Evolutionary conservation across 1,140 invertebrate species (phyloP).

Genomic region (Apis laboriosa): DNA sequence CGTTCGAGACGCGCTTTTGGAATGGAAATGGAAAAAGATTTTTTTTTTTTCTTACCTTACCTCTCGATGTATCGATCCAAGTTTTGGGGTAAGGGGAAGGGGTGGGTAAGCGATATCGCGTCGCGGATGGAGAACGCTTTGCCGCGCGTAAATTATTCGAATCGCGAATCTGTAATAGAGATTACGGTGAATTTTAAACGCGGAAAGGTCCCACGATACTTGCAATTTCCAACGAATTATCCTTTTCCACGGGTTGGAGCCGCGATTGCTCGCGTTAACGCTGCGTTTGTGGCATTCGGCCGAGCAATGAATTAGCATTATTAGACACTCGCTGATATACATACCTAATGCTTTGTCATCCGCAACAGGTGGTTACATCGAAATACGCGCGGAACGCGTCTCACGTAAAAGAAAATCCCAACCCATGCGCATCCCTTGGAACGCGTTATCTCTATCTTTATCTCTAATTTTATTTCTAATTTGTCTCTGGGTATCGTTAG

Average conservation of each 20-base stretch:
- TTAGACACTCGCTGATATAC: conserved; percentile 66
- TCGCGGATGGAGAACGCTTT: neutral
- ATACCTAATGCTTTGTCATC: conserved; percentile 63
- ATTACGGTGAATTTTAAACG: conserved; percentile 41
- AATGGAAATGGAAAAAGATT: neutral
- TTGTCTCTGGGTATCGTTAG: too few relatives aligned
- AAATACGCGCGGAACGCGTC: conserved; percentile 45
- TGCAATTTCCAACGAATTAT: conserved; percentile 39
- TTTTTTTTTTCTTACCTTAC: too few relatives aligned
- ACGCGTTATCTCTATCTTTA: neutral
- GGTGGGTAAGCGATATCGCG: too few relatives aligned
- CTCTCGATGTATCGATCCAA: too few relatives aligned
- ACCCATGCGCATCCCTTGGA: too few relatives aligned
- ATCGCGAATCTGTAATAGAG: conserved; percentile 32
- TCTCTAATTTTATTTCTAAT: neutral
- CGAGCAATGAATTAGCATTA: conserved; percentile 63
- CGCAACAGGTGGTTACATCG: conserved; percentile 68
- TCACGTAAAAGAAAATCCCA: conserved; percentile 56
- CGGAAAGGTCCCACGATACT: neutral
- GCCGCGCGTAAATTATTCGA: conserved; percentile 18
- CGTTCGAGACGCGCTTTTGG: neutral
- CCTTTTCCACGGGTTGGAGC: conserved; percentile 20
- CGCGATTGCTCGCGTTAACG: conserved; percentile 47
- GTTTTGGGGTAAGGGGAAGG: too few relatives aligned
- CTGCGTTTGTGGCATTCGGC: conserved; percentile 51